phyloP scores from a whole-genome alignment of 2,888 invertebrate genomes.

The Gonocerus acuteangulatus region DNA sequence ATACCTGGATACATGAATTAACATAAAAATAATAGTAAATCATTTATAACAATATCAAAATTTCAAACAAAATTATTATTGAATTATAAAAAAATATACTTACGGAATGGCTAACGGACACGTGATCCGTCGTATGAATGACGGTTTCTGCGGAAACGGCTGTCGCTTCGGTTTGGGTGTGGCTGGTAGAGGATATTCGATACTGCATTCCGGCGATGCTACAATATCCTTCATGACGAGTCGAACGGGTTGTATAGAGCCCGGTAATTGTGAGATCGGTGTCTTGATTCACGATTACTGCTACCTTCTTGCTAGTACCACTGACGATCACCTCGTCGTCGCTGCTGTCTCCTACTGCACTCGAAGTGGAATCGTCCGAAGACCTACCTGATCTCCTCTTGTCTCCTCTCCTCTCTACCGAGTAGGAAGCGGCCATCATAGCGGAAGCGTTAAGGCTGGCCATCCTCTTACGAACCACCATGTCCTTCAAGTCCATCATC shows the following conservation, averaged over 20 bases:
- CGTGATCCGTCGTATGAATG: constrained; percentile 40
- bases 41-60: too few relatives aligned
- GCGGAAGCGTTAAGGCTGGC: constrained; percentile 85
- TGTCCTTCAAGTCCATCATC: constrained; percentile 74
- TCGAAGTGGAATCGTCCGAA: too few relatives aligned
- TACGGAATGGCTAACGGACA: constrained; percentile 35
- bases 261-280: constrained; percentile 83
- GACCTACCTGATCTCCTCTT: too few relatives aligned
- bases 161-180: constrained; percentile 76
- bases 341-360: too few relatives aligned
- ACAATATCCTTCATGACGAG: constrained; percentile 73
- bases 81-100: constrained; percentile 4
- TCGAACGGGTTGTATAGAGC: constrained; percentile 68
- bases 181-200: constrained; percentile 77
- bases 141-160: constrained; percentile 50
- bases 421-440: constrained; percentile 79
- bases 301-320: constrained; percentile 51
- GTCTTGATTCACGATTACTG: constrained; percentile 76
- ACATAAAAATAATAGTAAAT: too few relatives aligned
- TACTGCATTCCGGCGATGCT: constrained; percentile 80
- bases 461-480: constrained; percentile 84
- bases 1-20: too few relatives aligned
- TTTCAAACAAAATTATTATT: too few relatives aligned
- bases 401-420: constrained; percentile 65
- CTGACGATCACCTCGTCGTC: constrained; percentile 36